Conservation (phyloP, 2,797 vertebrate species). For the Myripristis murdjan region DNA sequence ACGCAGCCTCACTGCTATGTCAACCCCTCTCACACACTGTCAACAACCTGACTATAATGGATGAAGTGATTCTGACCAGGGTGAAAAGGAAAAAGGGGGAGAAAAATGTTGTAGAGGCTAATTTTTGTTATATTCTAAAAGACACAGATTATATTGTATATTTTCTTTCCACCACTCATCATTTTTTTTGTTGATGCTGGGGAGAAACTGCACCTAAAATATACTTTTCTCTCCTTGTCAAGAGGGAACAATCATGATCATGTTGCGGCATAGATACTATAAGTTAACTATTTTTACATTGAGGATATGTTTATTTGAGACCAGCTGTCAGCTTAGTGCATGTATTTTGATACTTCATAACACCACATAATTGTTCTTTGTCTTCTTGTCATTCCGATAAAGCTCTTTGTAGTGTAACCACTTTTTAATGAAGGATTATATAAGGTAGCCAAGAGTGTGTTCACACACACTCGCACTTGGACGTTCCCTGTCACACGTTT, state of each 20-base stretch:
- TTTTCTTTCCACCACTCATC: not conserved
- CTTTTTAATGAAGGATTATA: no score
- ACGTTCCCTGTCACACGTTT: constrained; percentile 1
- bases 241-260: constrained; percentile 36
- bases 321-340: no score
- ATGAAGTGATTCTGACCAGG: constrained; percentile 10
- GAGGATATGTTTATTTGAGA: not conserved
- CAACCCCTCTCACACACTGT: not conserved
- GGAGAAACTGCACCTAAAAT: constrained; percentile 73
- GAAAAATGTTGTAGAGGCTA: not conserved
- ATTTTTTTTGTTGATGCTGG: not conserved
- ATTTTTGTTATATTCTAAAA: not conserved
- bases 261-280: not conserved
- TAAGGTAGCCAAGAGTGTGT: no score
- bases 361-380: no score
- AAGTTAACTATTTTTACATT: not conserved
- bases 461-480: constrained; percentile 23
- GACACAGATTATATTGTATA: no score
- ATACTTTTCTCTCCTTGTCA: constrained; percentile 1
- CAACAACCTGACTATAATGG: not conserved
- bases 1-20: not conserved
- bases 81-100: not conserved
- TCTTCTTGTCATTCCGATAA: no score
- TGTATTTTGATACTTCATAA: no score
- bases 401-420: no score